Evolutionary conservation across 2,888 invertebrate genomes (phyloP), one percentile per base, ranked within the genome.

Genomic region (Pseudococcus jackbeardsleyi): DNA sequence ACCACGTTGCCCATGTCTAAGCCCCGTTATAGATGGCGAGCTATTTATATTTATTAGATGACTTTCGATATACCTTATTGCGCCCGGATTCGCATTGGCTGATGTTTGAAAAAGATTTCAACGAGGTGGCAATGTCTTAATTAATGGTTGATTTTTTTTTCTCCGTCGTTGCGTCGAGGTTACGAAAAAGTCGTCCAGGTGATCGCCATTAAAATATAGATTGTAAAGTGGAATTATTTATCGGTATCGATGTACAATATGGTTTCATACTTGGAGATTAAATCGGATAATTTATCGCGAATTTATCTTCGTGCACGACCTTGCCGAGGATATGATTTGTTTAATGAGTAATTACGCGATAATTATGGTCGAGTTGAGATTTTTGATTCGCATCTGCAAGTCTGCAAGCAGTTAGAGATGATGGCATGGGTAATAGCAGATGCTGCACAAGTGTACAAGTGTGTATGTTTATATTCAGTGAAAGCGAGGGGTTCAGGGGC

Each of bases 21-120:
- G 12, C 39, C n/a, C 42, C 77, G 77, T 77, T 33, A 42, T 42
- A 77, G 54, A 54, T 54, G 54, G 54, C 54, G 17, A 5, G 54
- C 54, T 11, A 72, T 22, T 54, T 54, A 54, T 54, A 54, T 54
- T 54, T 54, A 54, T 54, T 54, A 54, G 54, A 54, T 54, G 54
- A n/a, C 54, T 54, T 54, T 54, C 54, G 54, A n/a, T 54, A 72
- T 26, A 72, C 26, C n/a, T n/a, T 54, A n/a, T 15, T 54, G 54
- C 54, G 54, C 5, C 17, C n/a, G 15, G 48, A 50, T 50, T 50
- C 12, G 46, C 46, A 12, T 12, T 11, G 4, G 9, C 12, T 8
- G 46, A 12, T 33, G 26, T 33, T 33, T 33, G 46, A 50, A 17
- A 11, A 11, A 1, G 48, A 54, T n/a, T n/a, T 54, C n/a, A n/a